Evolutionary conservation across 1,140 invertebrate species (phyloP).

Genomic region (Lamellibrachia luymesi): DNA sequence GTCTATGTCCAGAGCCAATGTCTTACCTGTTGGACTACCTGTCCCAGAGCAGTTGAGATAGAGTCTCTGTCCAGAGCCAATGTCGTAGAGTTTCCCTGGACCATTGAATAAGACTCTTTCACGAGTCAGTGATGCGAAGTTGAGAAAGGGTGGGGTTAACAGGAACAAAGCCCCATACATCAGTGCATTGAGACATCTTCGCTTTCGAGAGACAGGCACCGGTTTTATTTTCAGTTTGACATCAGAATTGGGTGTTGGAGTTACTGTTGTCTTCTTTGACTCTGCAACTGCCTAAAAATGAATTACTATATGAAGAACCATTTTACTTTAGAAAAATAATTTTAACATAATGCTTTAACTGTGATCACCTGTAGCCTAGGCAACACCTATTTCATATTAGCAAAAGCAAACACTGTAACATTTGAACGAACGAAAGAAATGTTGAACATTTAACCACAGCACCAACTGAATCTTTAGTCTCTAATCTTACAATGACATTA

Average conservation of each 20-base stretch:
- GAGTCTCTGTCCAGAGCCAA: constrained; percentile 9
- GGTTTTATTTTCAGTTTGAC: background rate
- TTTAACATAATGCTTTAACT: background rate
- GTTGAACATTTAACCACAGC: too few relatives aligned
- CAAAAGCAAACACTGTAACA: too few relatives aligned
- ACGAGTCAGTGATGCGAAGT: background rate
- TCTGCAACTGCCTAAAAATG: background rate
- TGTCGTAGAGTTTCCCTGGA: constrained; percentile 13
- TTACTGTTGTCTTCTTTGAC: background rate
- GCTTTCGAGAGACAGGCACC: background rate
- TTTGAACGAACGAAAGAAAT: too few relatives aligned
- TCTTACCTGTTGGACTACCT: constrained; percentile 17
- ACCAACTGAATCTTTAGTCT: too few relatives aligned
- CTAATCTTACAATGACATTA: too few relatives aligned
- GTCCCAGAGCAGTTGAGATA: constrained; percentile 8
- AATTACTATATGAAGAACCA: background rate
- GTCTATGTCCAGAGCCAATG: background rate
- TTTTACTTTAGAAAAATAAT: background rate
- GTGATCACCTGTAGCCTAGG: too few relatives aligned
- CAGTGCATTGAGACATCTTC: background rate
- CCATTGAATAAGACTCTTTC: constrained; percentile 12
- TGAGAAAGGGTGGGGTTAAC: background rate
- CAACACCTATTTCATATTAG: too few relatives aligned
- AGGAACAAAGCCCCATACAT: background rate
- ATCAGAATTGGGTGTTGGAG: background rate